Base-by-base conservation (phyloP, 2,797 vertebrate genomes). In the Acipenser transmontanus region DNA sequence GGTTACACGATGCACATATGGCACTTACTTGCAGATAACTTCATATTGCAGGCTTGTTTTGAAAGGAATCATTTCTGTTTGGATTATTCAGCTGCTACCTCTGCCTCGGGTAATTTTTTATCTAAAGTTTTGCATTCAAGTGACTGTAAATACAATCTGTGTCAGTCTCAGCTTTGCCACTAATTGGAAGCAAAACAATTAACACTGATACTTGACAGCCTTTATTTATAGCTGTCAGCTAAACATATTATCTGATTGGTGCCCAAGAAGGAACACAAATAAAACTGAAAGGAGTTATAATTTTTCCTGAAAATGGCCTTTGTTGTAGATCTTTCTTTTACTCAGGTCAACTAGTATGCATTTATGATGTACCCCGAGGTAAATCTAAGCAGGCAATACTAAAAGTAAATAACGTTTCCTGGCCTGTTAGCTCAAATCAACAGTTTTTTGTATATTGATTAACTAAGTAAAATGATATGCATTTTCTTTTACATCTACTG, bases 371-470 rank as follows among this genome's bases (percentile, higher is more conserved):
- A 1, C 20, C 12, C 10, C 1, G 7, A 11, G 57, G 20, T 59
- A 12, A 48, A 11, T 49, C 34, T 13, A 63, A 49, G 61, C 2
- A 63, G 61, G 61, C 4, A 12, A 11, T 47, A 13, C 6, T 63
- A 63, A 7, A 70, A 72, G 49, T 17, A 51, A 66, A 49, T 51
- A 8, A 14, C 62, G 34, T 62, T 63, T 61, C 70, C 71, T 51
- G 64, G 67, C 50, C 68, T 52, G 70, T 64, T 52, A 63, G 73
- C 70, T 75, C 67, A 69, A 81, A 82, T 81, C 70, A 68, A 76
- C 72, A 69, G 65, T 74, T 69, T 75, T 72, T 72, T 77, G 74
- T 72, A 82, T 79, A 84, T 86, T 74, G 72, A 81, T 83, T 83
- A 34, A 71, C 71, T 74, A 69, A 75, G 70, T 82, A 79, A 82